Base-by-base conservation (phyloP, 2,888 invertebrate genomes). In the Amphiduros pacificus region DNA sequence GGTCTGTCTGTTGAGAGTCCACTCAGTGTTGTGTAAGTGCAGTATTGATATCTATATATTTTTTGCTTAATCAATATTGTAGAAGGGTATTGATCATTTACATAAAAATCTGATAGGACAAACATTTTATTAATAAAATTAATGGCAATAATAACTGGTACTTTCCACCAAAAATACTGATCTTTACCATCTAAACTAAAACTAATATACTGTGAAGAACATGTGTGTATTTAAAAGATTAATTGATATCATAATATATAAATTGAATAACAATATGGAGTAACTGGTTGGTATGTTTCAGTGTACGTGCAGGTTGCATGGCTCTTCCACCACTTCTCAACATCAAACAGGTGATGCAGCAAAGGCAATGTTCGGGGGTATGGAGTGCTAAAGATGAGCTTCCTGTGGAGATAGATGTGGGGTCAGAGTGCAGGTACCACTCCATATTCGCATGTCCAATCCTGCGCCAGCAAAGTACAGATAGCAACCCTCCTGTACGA, bases 381-480 rank as follows among this genome's bases (percentile, higher is more conserved):
- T 97, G 97, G 96, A 92, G 90, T 74, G 77, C 81, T 32, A 92
- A 77, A 77, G 97, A 98, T 81, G 98, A 99, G 85, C 86, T 99
- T 77, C 99, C 99, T 2, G 92, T 98, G 82, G 96, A 97, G 84
- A 92, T 97, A 63, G 94, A 97, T 78, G 87, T 96, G 69, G 96
- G 95, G 41, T 87, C 87, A 60, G 93, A 94, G 69, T 91, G 91
- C 76, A 89, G 93, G 70, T 96, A 94, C 82, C 99, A 99, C 85
- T 98, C 97, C 5, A 92, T 97, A 78, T 99, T 99, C 85, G 96
- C 98, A 26, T 99, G 99, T 82, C 99, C 99, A 9, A 99, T 99
- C 76, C 87, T 99, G 65, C 88, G 97, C 60, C 97, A 97, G 80
- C 98, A 98, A 82, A 93, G 94, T 50, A 92, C 94, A 0, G 94